Percentiles rank a stretch among this genome's conserved stretches.
Evolutionary conservation across 2,888 invertebrate species (phyloP).

Genomic region (Thalpophila matura): DNA sequence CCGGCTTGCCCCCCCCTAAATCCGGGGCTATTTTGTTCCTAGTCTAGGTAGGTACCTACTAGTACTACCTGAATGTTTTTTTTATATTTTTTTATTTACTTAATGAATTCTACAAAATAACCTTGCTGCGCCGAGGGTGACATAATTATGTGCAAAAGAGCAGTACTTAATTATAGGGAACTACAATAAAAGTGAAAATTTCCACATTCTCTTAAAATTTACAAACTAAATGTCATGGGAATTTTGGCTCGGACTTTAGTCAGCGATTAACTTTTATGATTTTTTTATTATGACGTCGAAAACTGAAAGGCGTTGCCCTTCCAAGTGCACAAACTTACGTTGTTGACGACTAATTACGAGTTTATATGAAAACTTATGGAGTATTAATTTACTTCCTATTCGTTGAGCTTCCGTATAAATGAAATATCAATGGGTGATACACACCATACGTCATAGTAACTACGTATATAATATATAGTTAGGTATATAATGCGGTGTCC

Average conservation of each 20-base stretch:
- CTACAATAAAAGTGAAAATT: conserved; percentile 6
- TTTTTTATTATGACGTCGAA: conserved; percentile 47
- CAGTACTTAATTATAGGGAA: conserved; percentile 18
- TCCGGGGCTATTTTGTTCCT: too few relatives aligned
- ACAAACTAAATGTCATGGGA: conserved; percentile 53
- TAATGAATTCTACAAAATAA: too few relatives aligned
- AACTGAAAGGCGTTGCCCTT: conserved; percentile 74
- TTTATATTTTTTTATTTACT: too few relatives aligned
- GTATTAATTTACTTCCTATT: conserved; percentile 64
- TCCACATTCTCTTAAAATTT: conserved; percentile 7
- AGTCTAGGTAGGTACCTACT: too few relatives aligned
- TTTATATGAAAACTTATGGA: conserved; percentile 40
- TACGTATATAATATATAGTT: conserved; percentile 11
- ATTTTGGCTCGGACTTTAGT: conserved; percentile 10
- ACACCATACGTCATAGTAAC: not conserved
- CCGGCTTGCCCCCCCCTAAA: too few relatives aligned
- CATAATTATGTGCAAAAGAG: too few relatives aligned
- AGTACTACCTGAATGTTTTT: too few relatives aligned
- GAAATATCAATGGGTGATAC: conserved; percentile 39
- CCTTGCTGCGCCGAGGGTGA: too few relatives aligned
- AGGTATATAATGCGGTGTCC: conserved; percentile 4
- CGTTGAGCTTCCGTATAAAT: conserved; percentile 58
- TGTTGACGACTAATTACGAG: conserved; percentile 39
- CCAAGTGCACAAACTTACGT: conserved; percentile 34
- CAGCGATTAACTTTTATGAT: conserved; percentile 30